phyloP scores from a whole-genome alignment of 2,797 vertebrate species.

The Cirrhinus molitorella region DNA sequence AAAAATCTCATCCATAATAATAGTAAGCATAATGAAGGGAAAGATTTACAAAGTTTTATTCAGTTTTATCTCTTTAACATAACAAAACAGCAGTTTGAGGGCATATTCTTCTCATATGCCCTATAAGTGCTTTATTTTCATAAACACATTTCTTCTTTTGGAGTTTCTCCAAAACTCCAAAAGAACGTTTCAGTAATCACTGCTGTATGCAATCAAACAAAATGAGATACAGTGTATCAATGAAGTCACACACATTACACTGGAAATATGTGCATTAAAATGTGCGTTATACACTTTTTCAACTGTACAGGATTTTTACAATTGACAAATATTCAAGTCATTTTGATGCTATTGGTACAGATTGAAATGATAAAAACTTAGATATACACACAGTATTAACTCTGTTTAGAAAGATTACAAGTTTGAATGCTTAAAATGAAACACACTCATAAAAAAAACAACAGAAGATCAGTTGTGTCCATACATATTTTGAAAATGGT shows the following conservation, averaged over 20 bases:
- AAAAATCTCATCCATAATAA: no score
- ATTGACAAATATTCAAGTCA: background rate
- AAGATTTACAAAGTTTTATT: conserved; percentile 44
- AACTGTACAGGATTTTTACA: background rate
- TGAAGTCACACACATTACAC: background rate
- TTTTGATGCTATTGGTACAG: background rate
- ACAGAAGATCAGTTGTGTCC: background rate
- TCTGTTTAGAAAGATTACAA: background rate
- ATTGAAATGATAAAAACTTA: background rate
- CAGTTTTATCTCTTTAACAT: background rate
- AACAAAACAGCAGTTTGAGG: conserved; percentile 15
- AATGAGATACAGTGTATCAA: conserved; percentile 11
- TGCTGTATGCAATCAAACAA: background rate
- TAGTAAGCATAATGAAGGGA: conserved; percentile 2
- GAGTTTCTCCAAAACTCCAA: background rate
- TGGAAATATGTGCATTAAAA: background rate
- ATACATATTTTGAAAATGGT: background rate
- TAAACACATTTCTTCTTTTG: background rate
- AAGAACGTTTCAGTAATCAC: background rate
- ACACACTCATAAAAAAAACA: conserved; percentile 21
- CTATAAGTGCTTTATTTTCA: conserved; percentile 11
- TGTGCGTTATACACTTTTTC: background rate
- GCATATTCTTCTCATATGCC: conserved; percentile 13
- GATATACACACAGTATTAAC: background rate
- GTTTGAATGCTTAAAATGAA: background rate